A percentile compares a stretch with the other conserved stretches of the same genome.
phyloP scores from a whole-genome alignment of 2,888 invertebrate genomes.

The Cyaniris semiargus region DNA sequence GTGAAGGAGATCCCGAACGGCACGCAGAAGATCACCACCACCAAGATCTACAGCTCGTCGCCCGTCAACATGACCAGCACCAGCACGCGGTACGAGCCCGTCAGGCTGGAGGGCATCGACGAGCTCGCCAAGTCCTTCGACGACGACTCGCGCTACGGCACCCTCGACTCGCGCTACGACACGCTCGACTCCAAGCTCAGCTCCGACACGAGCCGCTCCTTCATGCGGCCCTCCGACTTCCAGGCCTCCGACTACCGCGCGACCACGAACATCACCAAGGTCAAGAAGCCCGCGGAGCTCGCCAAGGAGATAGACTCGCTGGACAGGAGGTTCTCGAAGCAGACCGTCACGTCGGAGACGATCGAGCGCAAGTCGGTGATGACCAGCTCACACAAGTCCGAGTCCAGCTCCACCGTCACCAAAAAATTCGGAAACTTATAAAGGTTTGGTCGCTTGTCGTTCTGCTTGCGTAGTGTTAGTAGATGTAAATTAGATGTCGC shows the following conservation, averaged over 20 bases:
- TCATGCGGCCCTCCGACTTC: conserved; percentile 77
- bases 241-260: conserved; percentile 64
- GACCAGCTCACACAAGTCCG: conserved; percentile 82
- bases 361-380: conserved; percentile 85
- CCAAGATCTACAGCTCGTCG: conserved; percentile 79
- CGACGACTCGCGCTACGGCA: conserved; percentile 74
- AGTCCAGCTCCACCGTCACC: conserved; percentile 79
- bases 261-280: conserved; percentile 54
- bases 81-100: conserved; percentile 72
- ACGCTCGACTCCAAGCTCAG: conserved; percentile 71
- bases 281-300: conserved; percentile 65
- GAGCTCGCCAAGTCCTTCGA: conserved; percentile 77
- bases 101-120: conserved; percentile 74
- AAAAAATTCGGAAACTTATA: conserved; percentile 77
- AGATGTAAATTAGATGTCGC: conserved; percentile 22
- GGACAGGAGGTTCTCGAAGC: conserved; percentile 84
- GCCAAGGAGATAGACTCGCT: conserved; percentile 78
- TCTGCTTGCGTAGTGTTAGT: conserved; percentile 39
- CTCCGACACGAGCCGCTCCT: conserved; percentile 73
- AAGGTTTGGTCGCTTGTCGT: conserved; percentile 51
- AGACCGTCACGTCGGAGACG: conserved; percentile 84
- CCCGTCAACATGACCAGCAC: conserved; percentile 76
- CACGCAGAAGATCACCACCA: conserved; percentile 78
- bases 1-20: conserved; percentile 79
- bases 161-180: conserved; percentile 70